These are phyloP conservation scores for Aphelinus certus DNA, from an alignment of 1,140 invertebrate genomes.

Conservation along the genomic window DNA sequence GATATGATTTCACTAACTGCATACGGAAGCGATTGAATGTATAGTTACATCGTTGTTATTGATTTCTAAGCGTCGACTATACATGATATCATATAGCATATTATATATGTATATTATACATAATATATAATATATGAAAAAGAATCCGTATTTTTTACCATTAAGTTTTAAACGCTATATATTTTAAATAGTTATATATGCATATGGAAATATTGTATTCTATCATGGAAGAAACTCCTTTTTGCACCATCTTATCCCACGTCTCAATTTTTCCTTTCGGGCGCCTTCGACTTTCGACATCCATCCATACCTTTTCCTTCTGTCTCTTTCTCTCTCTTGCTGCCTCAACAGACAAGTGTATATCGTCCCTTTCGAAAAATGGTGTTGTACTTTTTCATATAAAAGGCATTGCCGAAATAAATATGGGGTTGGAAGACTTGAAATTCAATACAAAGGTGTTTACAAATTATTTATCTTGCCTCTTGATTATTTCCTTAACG, in stretches of 20 bases:
- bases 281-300: constrained; percentile 42
- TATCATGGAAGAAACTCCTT: constrained; percentile 24
- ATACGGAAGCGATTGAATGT: constrained; percentile 26
- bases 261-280: constrained; percentile 41
- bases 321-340: constrained; percentile 50
- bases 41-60: constrained; percentile 33
- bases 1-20: constrained; percentile 10
- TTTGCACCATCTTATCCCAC: constrained; percentile 23
- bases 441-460: constrained; percentile 36
- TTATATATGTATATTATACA: constrained; percentile 63
- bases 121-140: constrained; percentile 50
- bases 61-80: constrained; percentile 45
- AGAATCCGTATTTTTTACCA: constrained; percentile 55
- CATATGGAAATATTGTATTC: constrained; percentile 59
- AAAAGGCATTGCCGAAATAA: constrained; percentile 65
- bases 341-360: constrained; percentile 45
- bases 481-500: too few relatives aligned
- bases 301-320: constrained; percentile 41
- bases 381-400: constrained; percentile 66
- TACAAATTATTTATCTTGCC: not conserved
- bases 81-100: not conserved
- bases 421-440: constrained; percentile 64
- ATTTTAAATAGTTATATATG: constrained; percentile 47
- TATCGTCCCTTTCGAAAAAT: constrained; percentile 58
- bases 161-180: constrained; percentile 55